These are phyloP conservation scores for Neostethus bicornis DNA, from an alignment of 2,797 vertebrate species.

Conservation along the genomic window DNA sequence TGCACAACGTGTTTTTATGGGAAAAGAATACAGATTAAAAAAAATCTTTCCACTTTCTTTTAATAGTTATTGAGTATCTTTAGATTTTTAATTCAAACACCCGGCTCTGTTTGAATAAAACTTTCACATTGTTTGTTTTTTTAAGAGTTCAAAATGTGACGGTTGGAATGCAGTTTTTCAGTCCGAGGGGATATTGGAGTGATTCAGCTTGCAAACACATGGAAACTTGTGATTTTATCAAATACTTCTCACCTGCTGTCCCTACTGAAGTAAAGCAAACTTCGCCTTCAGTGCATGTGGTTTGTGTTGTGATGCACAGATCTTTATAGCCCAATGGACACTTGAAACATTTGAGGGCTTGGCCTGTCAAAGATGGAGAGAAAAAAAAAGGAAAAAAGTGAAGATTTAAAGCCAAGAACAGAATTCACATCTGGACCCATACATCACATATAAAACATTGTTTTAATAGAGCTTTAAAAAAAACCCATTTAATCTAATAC, in stretches of 20 bases:
- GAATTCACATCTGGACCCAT: too few species aligned
- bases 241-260: constrained; percentile 58
- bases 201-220: too few species aligned
- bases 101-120: neutral
- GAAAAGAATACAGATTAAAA: neutral
- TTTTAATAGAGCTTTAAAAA: too few species aligned
- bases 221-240: neutral
- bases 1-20: too few species aligned
- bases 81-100: neutral
- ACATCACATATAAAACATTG: too few species aligned
- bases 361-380: constrained; percentile 49
- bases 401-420: neutral
- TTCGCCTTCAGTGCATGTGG: fast-evolving
- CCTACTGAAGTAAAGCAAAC: constrained; percentile 67
- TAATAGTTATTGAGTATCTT: neutral
- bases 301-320: constrained; percentile 39
- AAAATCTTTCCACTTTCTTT: neutral
- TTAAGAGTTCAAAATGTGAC: too few species aligned
- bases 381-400: too few species aligned
- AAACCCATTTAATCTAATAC: too few species aligned
- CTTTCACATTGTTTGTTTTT: too few species aligned
- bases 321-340: constrained; percentile 36
- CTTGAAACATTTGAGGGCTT: constrained; percentile 72
- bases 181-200: too few species aligned
- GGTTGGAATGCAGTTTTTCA: too few species aligned